Base-by-base conservation (phyloP, 2,888 invertebrate genomes). In the Autographa pulchrina region DNA sequence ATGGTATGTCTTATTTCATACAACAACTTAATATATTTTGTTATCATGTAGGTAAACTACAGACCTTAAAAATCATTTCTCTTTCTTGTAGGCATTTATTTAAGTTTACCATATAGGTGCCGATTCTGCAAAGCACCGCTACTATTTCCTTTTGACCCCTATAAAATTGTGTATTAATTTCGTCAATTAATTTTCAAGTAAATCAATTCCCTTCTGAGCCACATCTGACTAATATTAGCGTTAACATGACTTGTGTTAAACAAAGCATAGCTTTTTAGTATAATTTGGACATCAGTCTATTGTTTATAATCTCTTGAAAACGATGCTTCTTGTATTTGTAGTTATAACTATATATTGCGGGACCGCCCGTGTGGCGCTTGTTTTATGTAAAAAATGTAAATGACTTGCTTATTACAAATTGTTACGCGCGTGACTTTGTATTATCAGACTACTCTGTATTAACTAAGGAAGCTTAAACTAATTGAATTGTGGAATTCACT, bases 261-360 rank as follows among this genome's bases (percentile, higher is more conserved):
- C 63, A 69, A 82, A 79, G 75, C 77, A 70, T 74, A 76, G 82
- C 81, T 81, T 81, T 78, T 83, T 70, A 70, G 74, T 78, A 67
- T 78, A 74, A 82, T 81, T 81, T 75, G 74, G 74, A 76, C 70
- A 63, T 70, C 62, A 48, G 82, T 85, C 78, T 86, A 80, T 83
- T 84, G 83, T 87, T 87, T 62, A 83, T 81, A 82, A 81, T 84
- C 82, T 82, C 81, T 80, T 76, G 74, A 75, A 81, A 78, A 67
- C 75, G 66, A 84, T 79, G 84, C 77, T 84, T 85, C 75, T 82
- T 83, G 76, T 84, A 84, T 81, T 77, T 74, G 84, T 82, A 81
- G 80, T 75, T 70, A 75, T 25, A 25, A 25, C 25, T 25, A 25
- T 25, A 25, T 75, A 73, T 71, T 75, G 60, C 68, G 38, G 73